These are phyloP conservation scores for Lamellibrachia satsuma DNA, from an alignment of 2,888 invertebrate species.

Conservation along the genomic window DNA sequence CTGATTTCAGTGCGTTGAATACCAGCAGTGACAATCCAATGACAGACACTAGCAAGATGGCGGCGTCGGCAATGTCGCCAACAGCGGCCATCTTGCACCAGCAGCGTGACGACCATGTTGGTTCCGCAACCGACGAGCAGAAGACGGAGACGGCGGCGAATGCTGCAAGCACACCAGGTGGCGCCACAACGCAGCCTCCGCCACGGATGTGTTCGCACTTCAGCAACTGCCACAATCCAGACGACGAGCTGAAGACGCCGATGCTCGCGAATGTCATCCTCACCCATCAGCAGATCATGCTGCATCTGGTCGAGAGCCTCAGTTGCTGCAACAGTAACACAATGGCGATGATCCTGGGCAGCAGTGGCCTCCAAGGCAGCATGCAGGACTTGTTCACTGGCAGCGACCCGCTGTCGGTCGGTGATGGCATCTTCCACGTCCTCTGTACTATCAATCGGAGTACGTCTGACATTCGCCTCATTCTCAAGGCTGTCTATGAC, in stretches of 20 bases:
- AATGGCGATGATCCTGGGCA: conserved; percentile 74
- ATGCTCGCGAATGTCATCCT: conserved; percentile 58
- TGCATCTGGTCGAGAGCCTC: conserved; percentile 80
- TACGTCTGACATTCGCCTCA: conserved; percentile 78
- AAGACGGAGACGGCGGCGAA: conserved; percentile 71
- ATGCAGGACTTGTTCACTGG: conserved; percentile 56
- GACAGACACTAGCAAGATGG: conserved; percentile 55
- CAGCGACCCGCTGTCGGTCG: conserved; percentile 76
- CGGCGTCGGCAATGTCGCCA: conserved; percentile 38
- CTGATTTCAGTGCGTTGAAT: background rate
- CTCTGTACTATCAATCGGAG: conserved; percentile 80
- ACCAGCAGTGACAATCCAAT: conserved; percentile 42
- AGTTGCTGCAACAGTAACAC: conserved; percentile 80
- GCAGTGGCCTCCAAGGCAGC: conserved; percentile 58
- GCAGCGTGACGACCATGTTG: conserved; percentile 55
- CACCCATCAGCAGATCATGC: conserved; percentile 77
- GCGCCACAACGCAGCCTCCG: background rate
- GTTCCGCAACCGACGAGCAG: conserved; percentile 83
- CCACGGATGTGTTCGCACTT: conserved; percentile 32
- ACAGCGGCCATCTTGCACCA: background rate
- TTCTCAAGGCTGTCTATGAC: conserved; percentile 81
- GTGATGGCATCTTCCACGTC: conserved; percentile 88
- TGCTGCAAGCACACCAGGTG: conserved; percentile 18
- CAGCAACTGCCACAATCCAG: conserved; percentile 27
- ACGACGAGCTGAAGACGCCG: conserved; percentile 21